A percentile compares a stretch with the other conserved stretches of the same genome.
phyloP scores from a whole-genome alignment of 2,888 invertebrate species.

The Lasioglossum marginatum region DNA sequence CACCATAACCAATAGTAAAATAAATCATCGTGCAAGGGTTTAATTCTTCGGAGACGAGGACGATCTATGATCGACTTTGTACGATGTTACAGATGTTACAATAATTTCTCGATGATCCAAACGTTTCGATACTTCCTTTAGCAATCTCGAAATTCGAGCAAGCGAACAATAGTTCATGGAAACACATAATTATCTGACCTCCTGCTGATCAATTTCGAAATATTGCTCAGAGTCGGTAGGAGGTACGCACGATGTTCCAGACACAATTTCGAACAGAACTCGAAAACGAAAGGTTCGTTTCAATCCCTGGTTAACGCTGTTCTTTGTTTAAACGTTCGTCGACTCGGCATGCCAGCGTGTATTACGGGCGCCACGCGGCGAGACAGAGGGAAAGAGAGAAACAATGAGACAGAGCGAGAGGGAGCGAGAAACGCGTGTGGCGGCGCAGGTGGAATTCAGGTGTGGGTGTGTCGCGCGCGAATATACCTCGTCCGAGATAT shows the following conservation, averaged over 20 bases:
- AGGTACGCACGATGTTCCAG: neutral
- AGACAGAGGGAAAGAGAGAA: constrained; percentile 24
- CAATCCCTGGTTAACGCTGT: neutral
- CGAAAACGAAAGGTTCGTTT: neutral
- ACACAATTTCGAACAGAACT: neutral
- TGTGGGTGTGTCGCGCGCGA: constrained; percentile 67
- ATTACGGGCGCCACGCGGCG: neutral
- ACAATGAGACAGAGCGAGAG: constrained; percentile 10
- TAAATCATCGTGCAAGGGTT: too few relatives aligned
- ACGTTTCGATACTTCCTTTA: too few relatives aligned
- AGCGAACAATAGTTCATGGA: too few relatives aligned
- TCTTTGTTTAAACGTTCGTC: neutral
- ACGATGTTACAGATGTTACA: too few relatives aligned
- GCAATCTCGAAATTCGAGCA: too few relatives aligned
- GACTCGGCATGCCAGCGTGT: neutral
- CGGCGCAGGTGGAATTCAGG: constrained; percentile 72
- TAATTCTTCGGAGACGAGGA: too few relatives aligned
- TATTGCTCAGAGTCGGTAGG: neutral
- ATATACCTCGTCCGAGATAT: constrained; percentile 93
- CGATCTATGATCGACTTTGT: too few relatives aligned
- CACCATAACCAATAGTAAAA: too few relatives aligned
- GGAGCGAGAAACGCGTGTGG: constrained; percentile 7
- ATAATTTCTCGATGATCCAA: too few relatives aligned
- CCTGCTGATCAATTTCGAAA: neutral
- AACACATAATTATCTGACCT: too few relatives aligned